Evolutionary conservation across 92 coral and sea anemone genomes (phyloP), one percentile per base, ranked within the genome.

Genomic region (Siderastrea radians): DNA sequence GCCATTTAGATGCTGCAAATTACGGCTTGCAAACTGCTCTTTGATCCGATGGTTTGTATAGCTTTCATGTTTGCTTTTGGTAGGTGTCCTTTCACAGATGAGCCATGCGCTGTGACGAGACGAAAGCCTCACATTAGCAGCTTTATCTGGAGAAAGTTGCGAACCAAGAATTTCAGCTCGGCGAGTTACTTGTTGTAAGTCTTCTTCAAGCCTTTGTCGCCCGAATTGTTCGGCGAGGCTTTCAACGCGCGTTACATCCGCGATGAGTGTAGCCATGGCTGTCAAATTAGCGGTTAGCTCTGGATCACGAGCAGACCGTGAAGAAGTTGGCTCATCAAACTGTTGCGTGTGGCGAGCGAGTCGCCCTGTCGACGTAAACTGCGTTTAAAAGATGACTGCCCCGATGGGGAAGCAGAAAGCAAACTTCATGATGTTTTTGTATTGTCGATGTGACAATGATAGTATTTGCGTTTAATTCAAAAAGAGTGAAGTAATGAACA

Each of bases 371-470:
- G 55, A 17, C 67, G 65, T 9, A 43, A 65, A 54, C 69, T 65
- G 46, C 16, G 50, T 77, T 52, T 51, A 53, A 76, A 68, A 85
- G 47, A 75, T 61, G 51, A 85, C 53, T 75, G 82, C 66, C 60
- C 82, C 83, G 79, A 77, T 77, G 66, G 77, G 84, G 60, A 78
- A 76, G 80, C 89, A 66, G 77, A 76, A 68, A 65, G 77, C 84
- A 75, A 85, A 78, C 89, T 77, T 85, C 77, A 68, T 77, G 75
- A 66, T 85, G 77, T 85, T 85, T 85, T 77, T 55, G 77, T 46
- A 78, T 77, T 68, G 89, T 85, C 75, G 83, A 85, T 81, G 77
- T 81, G 66, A 92, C 95, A 92, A 88, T 89, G 73, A 84, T 49
- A 78, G 88, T 79, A 84, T 83, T 84, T 92, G 67, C 78, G 81